A percentile compares a stretch with the other conserved stretches of the same genome.
phyloP scores from a whole-genome alignment of 2,888 invertebrate genomes.

The Masnerella sp. region DNA sequence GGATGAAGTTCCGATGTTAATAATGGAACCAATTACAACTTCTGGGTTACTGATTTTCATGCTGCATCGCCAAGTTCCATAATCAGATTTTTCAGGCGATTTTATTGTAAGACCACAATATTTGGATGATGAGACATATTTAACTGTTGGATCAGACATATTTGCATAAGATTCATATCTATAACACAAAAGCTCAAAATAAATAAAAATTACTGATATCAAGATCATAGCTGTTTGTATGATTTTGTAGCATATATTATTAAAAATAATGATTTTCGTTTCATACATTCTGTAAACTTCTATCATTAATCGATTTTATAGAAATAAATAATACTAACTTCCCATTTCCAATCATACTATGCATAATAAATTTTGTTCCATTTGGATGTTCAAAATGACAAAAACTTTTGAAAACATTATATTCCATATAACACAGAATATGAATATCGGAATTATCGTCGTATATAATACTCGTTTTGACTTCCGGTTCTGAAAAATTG shows the following conservation, averaged over 20 bases:
- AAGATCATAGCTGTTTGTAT: too few species aligned
- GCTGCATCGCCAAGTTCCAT: constrained; percentile 69
- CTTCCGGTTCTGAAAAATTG: constrained; percentile 8
- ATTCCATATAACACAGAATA: constrained; percentile 27
- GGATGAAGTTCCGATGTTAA: constrained; percentile 8
- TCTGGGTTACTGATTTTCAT: constrained; percentile 24
- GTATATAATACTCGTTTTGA: constrained; percentile 2
- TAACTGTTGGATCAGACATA: not conserved
- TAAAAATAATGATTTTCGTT: constrained; percentile 9
- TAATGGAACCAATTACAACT: constrained; percentile 6
- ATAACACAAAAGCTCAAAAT: constrained; percentile 8
- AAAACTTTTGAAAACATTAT: not conserved
- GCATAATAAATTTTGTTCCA: constrained; percentile 1
- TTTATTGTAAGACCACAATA: constrained; percentile 70
- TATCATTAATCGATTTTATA: not conserved
- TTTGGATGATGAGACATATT: not conserved
- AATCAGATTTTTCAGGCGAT: constrained; percentile 63
- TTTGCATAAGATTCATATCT: constrained; percentile 66
- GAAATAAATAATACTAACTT: constrained; percentile 4
- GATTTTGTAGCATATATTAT: constrained; percentile 2
- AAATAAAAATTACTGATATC: not conserved
- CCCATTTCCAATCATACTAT: constrained; percentile 11
- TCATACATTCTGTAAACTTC: too few species aligned
- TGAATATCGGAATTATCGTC: constrained; percentile 8
- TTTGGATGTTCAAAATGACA: constrained; percentile 30